Evolutionary conservation across 2,888 invertebrate species (phyloP), one percentile per base, ranked within the genome.

Genomic region (Lamellibrachia satsuma): DNA sequence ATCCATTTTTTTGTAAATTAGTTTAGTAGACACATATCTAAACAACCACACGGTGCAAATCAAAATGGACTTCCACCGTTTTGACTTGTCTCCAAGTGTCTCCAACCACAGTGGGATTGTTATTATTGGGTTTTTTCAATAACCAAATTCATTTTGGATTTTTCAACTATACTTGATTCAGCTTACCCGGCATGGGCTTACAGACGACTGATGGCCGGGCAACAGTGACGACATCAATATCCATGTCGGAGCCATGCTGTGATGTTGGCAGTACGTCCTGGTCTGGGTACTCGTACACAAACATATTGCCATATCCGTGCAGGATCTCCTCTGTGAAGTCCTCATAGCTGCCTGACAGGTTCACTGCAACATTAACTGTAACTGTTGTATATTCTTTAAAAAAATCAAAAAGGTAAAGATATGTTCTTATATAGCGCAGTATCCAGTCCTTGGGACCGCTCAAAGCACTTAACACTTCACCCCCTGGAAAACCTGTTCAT

Each of bases 131-230:
- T 39, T 39, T 39, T 39, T 39, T 39, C 39, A 39, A 39, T 39
- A 39, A 39, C 39, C 39, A 39, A 39, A 39, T 39, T 39, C 39
- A 39, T 39, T 39, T 39, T 39, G 39, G 39, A 39, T 39, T 39
- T 39, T 39, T 39, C 39, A 39, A 39, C 39, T 75, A 75, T 3
- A 11, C 75, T 15, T 75, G 75, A 75, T 11, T 75, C 75, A 15
- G 91, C 93, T 93, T 95, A 97, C 98, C 98, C 3, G 98, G 98
- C 95, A 98, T 97, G 11, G 98, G 99, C 94, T 98, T 97, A 96
- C 98, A 98, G 95, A 98, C 98, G 93, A 98, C 97, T 94, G 96
- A 95, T 52, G 95, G 95, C 90, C 94, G 94, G 8, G 94, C 94
- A 92, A 94, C 93, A 92, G 94, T 94, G 90, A 95, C 92, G 93